Evolutionary conservation across 2,113 vertebrate species (phyloP).

Genomic region (Columba janthina): DNA sequence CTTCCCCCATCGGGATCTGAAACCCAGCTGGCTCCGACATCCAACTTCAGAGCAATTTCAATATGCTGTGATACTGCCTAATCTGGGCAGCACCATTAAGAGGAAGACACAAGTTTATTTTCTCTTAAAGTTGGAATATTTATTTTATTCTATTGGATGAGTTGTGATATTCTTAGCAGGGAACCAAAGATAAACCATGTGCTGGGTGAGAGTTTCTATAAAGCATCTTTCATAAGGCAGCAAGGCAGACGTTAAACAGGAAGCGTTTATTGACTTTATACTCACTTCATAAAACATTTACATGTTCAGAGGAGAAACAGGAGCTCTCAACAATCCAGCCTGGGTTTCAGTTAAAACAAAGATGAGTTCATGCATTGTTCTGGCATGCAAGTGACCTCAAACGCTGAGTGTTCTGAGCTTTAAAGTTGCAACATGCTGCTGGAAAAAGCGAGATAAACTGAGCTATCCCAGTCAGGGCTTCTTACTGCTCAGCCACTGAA

Average conservation of each 20-base stretch:
- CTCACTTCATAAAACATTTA: constrained; percentile 55
- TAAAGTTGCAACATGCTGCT: not conserved
- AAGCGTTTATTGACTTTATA: constrained; percentile 52
- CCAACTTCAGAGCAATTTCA: not conserved
- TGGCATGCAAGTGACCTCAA: not conserved
- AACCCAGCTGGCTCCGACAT: not conserved
- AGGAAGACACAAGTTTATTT: not conserved
- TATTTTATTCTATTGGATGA: not conserved
- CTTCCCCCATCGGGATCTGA: not conserved
- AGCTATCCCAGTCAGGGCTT: not conserved
- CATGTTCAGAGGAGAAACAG: not conserved
- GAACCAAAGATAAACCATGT: constrained; percentile 1
- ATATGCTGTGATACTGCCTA: not conserved
- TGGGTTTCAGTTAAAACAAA: constrained; percentile 1
- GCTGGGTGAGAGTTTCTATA: not conserved
- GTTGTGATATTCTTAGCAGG: constrained; percentile 30
- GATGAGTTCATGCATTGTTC: constrained; percentile 12
- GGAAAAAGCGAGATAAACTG: rapidly evolving
- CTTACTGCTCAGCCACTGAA: not conserved
- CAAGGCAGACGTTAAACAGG: constrained; percentile 29
- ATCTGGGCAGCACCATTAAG: not conserved
- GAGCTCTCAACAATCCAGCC: constrained; percentile 4
- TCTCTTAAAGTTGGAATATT: not conserved
- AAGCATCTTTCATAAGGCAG: constrained; percentile 24
- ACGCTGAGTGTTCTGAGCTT: not conserved